Evolutionary conservation across 2,113 vertebrate species (phyloP).

Genomic region (Numida meleagris): DNA sequence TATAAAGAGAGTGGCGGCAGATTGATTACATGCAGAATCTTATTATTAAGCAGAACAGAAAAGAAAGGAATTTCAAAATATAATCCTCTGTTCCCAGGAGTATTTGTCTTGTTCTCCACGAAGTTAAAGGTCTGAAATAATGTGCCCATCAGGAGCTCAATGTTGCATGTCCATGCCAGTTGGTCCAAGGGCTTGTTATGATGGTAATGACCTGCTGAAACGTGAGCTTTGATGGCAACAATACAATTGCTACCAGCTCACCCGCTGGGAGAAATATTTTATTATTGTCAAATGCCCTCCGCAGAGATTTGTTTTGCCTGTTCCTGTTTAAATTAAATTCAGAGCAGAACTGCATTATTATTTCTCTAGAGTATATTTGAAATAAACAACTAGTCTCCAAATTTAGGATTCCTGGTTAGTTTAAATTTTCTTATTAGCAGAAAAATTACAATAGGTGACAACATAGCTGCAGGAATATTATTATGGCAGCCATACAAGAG

Average conservation of each 20-base stretch:
- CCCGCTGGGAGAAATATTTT: conserved; percentile 88
- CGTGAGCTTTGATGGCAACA: conserved; percentile 81
- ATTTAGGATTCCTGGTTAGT: conserved; percentile 78
- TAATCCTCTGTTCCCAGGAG: conserved; percentile 77
- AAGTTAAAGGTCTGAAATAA: conserved; percentile 87
- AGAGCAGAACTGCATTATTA: conserved; percentile 77
- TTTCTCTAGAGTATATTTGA: conserved; percentile 82
- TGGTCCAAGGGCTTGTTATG: conserved; percentile 87
- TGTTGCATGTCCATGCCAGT: conserved; percentile 87
- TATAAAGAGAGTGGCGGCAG: conserved; percentile 56
- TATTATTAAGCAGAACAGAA: conserved; percentile 78
- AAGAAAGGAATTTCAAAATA: conserved; percentile 81
- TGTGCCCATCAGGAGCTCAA: conserved; percentile 85
- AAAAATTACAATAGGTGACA: conserved; percentile 79
- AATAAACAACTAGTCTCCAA: conserved; percentile 79
- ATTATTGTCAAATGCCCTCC: conserved; percentile 85
- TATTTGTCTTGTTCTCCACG: conserved; percentile 80
- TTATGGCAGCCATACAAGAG: conserved; percentile 55
- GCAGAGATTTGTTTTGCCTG: conserved; percentile 84
- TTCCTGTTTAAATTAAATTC: conserved; percentile 87
- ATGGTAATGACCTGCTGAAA: conserved; percentile 86
- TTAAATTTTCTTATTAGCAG: conserved; percentile 82
- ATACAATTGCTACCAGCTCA: conserved; percentile 83
- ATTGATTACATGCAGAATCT: conserved; percentile 70
- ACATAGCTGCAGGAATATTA: conserved; percentile 69